These are phyloP conservation scores for Irena cyanogastra DNA, from an alignment of 2,113 vertebrate genomes.

Conservation along the genomic window DNA sequence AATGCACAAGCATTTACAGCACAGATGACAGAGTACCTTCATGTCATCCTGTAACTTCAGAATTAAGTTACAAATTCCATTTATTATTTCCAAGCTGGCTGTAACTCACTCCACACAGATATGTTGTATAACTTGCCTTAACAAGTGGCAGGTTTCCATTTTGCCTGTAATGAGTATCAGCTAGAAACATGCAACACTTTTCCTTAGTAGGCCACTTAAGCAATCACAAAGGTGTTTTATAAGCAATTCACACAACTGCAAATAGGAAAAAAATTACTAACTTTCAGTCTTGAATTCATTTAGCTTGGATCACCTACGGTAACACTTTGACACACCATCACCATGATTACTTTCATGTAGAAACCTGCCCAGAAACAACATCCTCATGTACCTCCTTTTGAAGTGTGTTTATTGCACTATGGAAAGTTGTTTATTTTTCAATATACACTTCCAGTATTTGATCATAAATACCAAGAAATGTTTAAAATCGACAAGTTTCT, in stretches of 20 bases:
- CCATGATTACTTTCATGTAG: background rate
- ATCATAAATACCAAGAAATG: background rate
- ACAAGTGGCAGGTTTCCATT: background rate
- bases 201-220: background rate
- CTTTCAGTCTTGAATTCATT: background rate
- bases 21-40: background rate
- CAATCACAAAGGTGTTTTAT: background rate
- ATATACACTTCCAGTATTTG: background rate
- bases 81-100: background rate
- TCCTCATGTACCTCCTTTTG: accelerated
- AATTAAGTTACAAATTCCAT: background rate
- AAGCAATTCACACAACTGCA: background rate
- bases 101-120: background rate
- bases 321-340: background rate
- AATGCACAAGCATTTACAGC: background rate
- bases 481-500: background rate
- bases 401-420: background rate
- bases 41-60: background rate
- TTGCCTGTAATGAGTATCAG: background rate
- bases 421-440: background rate
- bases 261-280: background rate
- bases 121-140: background rate
- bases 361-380: background rate
- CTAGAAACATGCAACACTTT: background rate
- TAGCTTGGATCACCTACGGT: background rate